Evolutionary conservation across 2,888 invertebrate genomes (phyloP).

Genomic region (Tetramorium bicarinatum): DNA sequence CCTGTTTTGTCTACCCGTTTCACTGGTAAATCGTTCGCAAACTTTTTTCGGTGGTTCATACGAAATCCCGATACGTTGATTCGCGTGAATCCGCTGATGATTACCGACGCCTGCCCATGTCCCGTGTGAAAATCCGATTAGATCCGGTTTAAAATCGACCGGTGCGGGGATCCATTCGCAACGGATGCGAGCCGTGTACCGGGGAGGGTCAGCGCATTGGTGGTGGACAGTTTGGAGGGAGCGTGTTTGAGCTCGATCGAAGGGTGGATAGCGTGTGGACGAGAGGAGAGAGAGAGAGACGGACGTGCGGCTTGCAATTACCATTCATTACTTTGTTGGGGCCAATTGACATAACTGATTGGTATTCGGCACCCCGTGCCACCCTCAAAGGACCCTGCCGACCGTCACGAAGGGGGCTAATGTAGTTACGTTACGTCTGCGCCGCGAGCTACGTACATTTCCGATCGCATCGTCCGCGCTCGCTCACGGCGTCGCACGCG

Average conservation of each 20-base stretch:
- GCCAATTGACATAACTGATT: conserved; percentile 85
- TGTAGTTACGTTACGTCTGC: conserved; percentile 77
- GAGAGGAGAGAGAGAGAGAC: conserved; percentile 16
- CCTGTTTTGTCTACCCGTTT: neutral
- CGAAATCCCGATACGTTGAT: conserved; percentile 41
- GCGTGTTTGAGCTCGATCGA: conserved; percentile 47
- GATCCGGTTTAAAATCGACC: conserved; percentile 72
- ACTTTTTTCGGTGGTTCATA: conserved; percentile 19
- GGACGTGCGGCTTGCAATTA: conserved; percentile 79
- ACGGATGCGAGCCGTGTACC: conserved; percentile 40
- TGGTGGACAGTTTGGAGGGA: conserved; percentile 22
- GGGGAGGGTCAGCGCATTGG: neutral
- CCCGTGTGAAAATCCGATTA: conserved; percentile 70
- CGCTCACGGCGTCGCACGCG: conserved; percentile 48
- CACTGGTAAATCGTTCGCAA: conserved; percentile 7
- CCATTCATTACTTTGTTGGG: conserved; percentile 84
- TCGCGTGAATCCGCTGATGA: conserved; percentile 47
- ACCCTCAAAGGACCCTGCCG: conserved; percentile 79
- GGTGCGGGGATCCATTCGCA: conserved; percentile 31
- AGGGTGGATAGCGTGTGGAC: conserved; percentile 20
- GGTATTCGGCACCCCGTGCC: conserved; percentile 81
- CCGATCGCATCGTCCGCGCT: conserved; percentile 29
- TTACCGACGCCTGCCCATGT: conserved; percentile 45
- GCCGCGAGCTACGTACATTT: conserved; percentile 60
- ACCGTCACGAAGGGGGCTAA: conserved; percentile 72